Percentiles rank a stretch among this genome's conserved stretches.
Conservation (phyloP, 1,140 invertebrate genomes). For the Drosophila aff. region DNA sequence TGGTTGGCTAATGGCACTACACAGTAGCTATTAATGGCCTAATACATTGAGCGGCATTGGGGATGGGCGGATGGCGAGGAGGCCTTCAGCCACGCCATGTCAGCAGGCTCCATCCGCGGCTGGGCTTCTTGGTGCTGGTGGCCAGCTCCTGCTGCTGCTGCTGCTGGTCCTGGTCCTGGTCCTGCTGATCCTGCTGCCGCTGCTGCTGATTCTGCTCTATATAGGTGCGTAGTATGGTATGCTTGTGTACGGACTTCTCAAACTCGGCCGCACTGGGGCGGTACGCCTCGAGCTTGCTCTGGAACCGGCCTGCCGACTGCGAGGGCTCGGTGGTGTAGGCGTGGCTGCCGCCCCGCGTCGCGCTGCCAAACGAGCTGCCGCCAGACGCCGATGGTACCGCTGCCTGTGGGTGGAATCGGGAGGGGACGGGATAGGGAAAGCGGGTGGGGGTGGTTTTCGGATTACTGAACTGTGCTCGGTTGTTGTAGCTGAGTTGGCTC, state of each 20-base stretch:
- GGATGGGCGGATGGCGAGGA: slow-evolving; percentile 13
- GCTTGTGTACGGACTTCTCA: slow-evolving; percentile 79
- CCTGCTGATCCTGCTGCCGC: slow-evolving; percentile 29
- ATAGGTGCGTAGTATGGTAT: slow-evolving; percentile 80
- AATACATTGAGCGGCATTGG: slow-evolving; percentile 78
- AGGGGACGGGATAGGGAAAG: slow-evolving; percentile 41
- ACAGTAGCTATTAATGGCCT: slow-evolving; percentile 83
- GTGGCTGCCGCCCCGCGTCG: slow-evolving; percentile 61
- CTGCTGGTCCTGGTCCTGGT: slow-evolving; percentile 32
- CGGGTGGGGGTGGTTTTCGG: slow-evolving; percentile 44
- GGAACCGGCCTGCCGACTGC: slow-evolving; percentile 59
- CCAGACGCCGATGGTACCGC: slow-evolving; percentile 44
- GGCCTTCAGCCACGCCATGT: slow-evolving; percentile 74
- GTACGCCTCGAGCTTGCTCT: slow-evolving; percentile 78
- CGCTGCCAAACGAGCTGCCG: slow-evolving; percentile 65
- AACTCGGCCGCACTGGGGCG: slow-evolving; percentile 74
- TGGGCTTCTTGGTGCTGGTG: slow-evolving; percentile 60
- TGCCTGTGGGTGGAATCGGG: slow-evolving; percentile 69
- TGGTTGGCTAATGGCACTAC: slow-evolving; percentile 74
- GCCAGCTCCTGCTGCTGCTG: slow-evolving; percentile 27
- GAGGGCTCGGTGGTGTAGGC: slow-evolving; percentile 63
- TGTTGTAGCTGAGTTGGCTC: slow-evolving; percentile 50
- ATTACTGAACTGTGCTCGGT: slow-evolving; percentile 57
- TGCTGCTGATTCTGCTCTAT: slow-evolving; percentile 65
- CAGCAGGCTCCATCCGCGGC: slow-evolving; percentile 76